Percentiles rank a stretch among this genome's conserved stretches.
Conservation (phyloP, 2,888 invertebrate genomes). For the Agriotes lineatus region DNA sequence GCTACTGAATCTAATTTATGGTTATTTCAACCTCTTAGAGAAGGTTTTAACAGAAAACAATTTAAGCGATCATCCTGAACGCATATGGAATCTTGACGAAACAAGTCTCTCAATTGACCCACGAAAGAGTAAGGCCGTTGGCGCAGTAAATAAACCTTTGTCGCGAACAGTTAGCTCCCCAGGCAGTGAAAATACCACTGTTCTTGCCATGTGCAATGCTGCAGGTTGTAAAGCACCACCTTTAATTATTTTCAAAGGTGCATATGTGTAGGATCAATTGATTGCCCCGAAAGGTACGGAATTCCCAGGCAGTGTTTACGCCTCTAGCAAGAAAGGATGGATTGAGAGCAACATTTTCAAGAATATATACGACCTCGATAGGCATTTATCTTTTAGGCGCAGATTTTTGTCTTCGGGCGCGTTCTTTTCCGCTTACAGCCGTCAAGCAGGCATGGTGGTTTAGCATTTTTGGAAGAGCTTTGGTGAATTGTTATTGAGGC, state of each 20-base stretch:
- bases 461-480: too few relatives aligned
- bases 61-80: too few relatives aligned
- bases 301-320: slow-evolving; percentile 34
- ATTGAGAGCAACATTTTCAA: too few relatives aligned
- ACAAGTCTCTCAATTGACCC: slow-evolving; percentile 33
- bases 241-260: slow-evolving; percentile 45
- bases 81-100: slow-evolving; percentile 23
- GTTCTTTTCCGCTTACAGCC: too few relatives aligned
- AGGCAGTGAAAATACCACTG: slow-evolving; percentile 36
- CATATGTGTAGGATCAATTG: slow-evolving; percentile 55
- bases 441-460: too few relatives aligned
- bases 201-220: slow-evolving; percentile 34
- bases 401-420: too few relatives aligned
- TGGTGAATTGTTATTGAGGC: too few relatives aligned
- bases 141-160: slow-evolving; percentile 23
- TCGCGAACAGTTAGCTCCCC: slow-evolving; percentile 22
- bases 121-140: slow-evolving; percentile 40
- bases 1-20: slow-evolving; percentile 35
- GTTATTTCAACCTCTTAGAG: too few relatives aligned
- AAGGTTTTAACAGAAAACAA: too few relatives aligned
- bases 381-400: too few relatives aligned
- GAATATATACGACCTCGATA: too few relatives aligned
- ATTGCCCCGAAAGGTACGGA: slow-evolving; percentile 42
- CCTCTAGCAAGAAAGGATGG: slow-evolving; percentile 52
- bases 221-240: slow-evolving; percentile 24